Conservation (phyloP, 2,113 vertebrate species). For the Entosphenus tridentatus region DNA sequence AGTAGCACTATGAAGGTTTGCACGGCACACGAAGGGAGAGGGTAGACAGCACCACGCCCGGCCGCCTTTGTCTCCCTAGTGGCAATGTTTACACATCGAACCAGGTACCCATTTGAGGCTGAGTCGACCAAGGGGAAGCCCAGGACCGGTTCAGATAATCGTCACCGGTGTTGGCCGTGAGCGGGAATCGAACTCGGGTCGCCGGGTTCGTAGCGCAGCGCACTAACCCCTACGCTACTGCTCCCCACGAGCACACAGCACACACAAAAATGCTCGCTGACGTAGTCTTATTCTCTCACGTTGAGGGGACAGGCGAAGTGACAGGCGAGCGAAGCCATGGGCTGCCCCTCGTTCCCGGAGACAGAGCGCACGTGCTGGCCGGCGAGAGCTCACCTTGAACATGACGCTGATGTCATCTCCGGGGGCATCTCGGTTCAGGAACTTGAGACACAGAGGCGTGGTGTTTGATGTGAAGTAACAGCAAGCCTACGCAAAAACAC, state of each 20-base stretch:
- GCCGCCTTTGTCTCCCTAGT: too few species aligned
- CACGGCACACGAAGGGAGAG: too few species aligned
- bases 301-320: background rate
- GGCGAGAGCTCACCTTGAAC: constrained; percentile 46
- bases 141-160: too few species aligned
- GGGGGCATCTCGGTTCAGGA: constrained; percentile 53
- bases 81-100: too few species aligned
- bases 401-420: constrained; percentile 73
- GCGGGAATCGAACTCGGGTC: too few species aligned
- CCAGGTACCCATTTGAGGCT: too few species aligned
- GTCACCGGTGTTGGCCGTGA: too few species aligned
- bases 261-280: background rate
- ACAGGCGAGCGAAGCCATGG: constrained; percentile 12
- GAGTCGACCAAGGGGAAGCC: too few species aligned
- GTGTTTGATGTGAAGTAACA: too few species aligned
- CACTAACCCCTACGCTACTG: constrained; percentile 7
- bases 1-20: too few species aligned
- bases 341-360: constrained; percentile 6
- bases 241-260: background rate
- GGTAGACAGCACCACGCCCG: too few species aligned
- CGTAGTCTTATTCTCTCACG: background rate
- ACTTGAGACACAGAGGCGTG: constrained; percentile 58
- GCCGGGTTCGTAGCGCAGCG: background rate
- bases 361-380: constrained; percentile 7
- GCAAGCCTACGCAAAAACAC: too few species aligned